Conservation (phyloP, 2,797 vertebrate genomes). For the Picus viridis region DNA sequence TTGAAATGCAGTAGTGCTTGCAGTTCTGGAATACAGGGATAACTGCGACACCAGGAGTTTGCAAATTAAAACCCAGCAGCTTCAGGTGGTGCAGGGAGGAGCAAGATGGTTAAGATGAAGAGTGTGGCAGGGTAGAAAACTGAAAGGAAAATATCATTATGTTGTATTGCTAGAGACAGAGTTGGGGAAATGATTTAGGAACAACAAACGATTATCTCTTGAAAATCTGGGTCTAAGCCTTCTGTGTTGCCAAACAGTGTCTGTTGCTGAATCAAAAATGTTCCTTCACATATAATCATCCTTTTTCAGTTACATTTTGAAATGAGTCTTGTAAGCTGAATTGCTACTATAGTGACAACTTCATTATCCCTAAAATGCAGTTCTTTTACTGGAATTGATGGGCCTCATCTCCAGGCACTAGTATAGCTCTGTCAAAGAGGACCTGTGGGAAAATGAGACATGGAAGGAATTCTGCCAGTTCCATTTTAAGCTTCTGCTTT, state of each 20-base stretch:
- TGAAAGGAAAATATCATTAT: not conserved
- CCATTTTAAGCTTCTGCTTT: not conserved
- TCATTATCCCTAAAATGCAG: conserved; percentile 8
- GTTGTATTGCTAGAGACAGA: not conserved
- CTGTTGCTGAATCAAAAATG: conserved; percentile 19
- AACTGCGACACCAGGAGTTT: not conserved
- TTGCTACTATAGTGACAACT: not conserved
- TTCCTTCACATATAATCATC: not conserved
- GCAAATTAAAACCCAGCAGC: not conserved
- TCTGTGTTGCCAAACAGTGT: not conserved
- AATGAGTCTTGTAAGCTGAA: not conserved
- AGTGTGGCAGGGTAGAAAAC: not conserved
- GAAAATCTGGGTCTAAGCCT: not conserved
- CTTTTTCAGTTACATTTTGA: not conserved
- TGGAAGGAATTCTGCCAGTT: not conserved
- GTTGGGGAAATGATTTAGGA: not conserved
- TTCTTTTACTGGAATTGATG: conserved; percentile 15
- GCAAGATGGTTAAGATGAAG: not conserved
- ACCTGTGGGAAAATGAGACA: conserved; percentile 18
- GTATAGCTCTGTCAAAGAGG: not conserved
- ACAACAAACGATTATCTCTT: not conserved
- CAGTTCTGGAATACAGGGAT: not conserved
- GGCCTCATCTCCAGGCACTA: not conserved
- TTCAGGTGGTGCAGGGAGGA: not conserved
- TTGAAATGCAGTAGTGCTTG: not conserved